Base-by-base conservation (phyloP, 2,888 invertebrate species). In the Macrophya annulata region DNA sequence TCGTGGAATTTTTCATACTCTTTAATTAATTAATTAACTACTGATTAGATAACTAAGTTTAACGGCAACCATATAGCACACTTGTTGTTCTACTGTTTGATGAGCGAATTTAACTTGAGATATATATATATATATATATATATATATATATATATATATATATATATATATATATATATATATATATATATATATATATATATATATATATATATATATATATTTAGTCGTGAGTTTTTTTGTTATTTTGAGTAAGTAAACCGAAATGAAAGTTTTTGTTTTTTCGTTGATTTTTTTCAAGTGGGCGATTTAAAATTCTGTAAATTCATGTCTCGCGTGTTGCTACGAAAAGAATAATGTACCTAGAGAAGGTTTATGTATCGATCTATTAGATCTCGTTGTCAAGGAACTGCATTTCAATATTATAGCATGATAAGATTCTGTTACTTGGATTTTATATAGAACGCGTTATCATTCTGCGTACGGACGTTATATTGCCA, bases 331-430 rank as follows among this genome's bases (percentile, higher is more conserved):
- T 45, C 43, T 74, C 72, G 72, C 72, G 72, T 74, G 72, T 74
- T 74, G 21, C 21, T 21, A 10, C 45, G 4, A 43, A 62, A 62
- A 81, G 62, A 81, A 81, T 43, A 21, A 81, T 43, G 43, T 25
- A 21, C 40, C 21, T 81, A 43, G 21, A 48, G 37, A 90, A 43
- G 17, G 81, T 21, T 81, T 81, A 43, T 81, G 31, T 91, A 92
- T 92, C 88, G 92, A 92, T 90, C 91, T 90, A 91, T 91, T 91
- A 62, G 43, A 62, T 81, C 88, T 87, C 88, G 92, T 92, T 87
- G 92, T 90, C 92, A 91, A 74, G 92, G 90, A 90, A 91, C 91
- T 92, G 90, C 91, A 92, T 91, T 92, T 91, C 91, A 89, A 91
- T 92, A 91, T 91, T 89, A 90, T 92, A 88, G 91, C 91, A 91